Evolutionary conservation across 1,140 invertebrate species (phyloP).

Genomic region (Triops cancriformis): DNA sequence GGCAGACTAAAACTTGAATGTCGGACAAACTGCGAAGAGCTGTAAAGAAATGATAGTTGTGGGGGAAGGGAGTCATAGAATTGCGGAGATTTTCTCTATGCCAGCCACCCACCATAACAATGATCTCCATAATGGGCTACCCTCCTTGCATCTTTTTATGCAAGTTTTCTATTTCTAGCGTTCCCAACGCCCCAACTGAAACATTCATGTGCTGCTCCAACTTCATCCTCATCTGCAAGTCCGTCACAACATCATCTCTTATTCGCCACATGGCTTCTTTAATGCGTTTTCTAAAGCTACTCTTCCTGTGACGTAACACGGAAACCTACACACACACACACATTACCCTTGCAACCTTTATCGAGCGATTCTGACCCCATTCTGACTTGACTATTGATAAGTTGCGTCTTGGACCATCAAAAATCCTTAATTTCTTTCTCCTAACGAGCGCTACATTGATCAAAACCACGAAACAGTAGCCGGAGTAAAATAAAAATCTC

Average conservation of each 20-base stretch:
- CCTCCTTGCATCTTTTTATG: slow-evolving; percentile 13
- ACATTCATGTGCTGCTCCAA: slow-evolving; percentile 10
- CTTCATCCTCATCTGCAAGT: slow-evolving; percentile 8
- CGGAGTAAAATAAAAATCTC: too few relatives aligned
- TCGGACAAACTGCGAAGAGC: background rate
- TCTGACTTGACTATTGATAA: too few relatives aligned
- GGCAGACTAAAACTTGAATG: background rate
- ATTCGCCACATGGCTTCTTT: slow-evolving; percentile 5
- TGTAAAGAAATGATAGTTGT: background rate
- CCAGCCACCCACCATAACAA: background rate
- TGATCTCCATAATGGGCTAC: background rate
- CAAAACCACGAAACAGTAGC: too few relatives aligned
- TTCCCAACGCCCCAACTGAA: background rate
- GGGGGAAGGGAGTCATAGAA: background rate
- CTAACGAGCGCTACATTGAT: too few relatives aligned
- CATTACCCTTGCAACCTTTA: background rate
- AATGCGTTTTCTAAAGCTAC: background rate
- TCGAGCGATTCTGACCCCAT: background rate
- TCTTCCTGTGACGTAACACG: background rate
- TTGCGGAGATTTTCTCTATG: background rate
- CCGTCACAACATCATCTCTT: slow-evolving; percentile 13
- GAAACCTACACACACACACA: background rate
- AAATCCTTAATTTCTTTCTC: too few relatives aligned
- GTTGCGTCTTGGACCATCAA: too few relatives aligned
- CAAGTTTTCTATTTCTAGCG: background rate